phyloP scores from a whole-genome alignment of 2,797 vertebrate genomes.

The Apodemus agrarius region DNA sequence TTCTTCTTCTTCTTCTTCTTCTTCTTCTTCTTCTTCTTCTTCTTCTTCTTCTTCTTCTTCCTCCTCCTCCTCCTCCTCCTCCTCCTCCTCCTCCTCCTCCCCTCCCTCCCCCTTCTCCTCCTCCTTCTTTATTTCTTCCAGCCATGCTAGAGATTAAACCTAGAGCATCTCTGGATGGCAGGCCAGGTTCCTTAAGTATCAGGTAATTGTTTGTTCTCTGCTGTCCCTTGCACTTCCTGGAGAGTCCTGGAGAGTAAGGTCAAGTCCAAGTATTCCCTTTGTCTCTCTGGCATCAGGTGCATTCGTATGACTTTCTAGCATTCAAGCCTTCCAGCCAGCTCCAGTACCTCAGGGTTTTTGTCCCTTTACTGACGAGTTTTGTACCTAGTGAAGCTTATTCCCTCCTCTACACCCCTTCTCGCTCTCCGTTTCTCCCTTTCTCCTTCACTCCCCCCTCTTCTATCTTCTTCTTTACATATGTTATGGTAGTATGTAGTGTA shows the following conservation, averaged over 20 bases:
- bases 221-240: not conserved
- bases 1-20: too few species aligned
- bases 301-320: not conserved
- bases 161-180: not conserved
- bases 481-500: not conserved
- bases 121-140: not conserved
- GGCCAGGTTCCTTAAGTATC: not conserved
- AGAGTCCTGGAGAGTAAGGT: not conserved
- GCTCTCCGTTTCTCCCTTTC: not conserved
- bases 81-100: too few species aligned
- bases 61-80: too few species aligned
- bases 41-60: not conserved
- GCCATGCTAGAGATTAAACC: not conserved
- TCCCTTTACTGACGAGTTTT: not conserved
- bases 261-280: not conserved
- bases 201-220: not conserved
- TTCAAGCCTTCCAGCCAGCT: not conserved
- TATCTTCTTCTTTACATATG: not conserved
- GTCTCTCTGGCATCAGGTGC: not conserved
- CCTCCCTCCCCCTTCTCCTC: rapidly evolving
- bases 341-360: not conserved
- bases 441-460: not conserved
- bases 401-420: not conserved
- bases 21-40: not conserved
- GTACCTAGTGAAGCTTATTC: not conserved